Percentiles rank a stretch among this genome's conserved stretches.
Evolutionary conservation across 2,888 invertebrate genomes (phyloP).

Genomic region (Dichetophora obliterata): DNA sequence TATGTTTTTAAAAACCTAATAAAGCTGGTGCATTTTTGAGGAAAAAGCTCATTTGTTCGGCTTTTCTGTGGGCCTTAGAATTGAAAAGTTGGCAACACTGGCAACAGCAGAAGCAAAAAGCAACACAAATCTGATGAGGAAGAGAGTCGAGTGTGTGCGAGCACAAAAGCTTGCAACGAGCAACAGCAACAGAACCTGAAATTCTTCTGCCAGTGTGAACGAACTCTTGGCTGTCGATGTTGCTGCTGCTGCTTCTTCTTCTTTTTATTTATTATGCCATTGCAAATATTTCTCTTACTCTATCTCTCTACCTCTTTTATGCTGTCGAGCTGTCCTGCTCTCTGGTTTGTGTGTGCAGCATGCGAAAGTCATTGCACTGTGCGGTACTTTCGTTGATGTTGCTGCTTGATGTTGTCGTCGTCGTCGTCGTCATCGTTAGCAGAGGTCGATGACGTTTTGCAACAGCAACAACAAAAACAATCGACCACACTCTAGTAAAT

Average conservation of each 20-base stretch:
- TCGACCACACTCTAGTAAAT: conserved; percentile 2
- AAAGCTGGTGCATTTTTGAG: too few species aligned
- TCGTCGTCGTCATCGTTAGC: conserved; percentile 45
- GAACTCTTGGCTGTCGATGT: conserved; percentile 17
- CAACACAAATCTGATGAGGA: conserved; percentile 21
- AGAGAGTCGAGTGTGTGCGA: neutral
- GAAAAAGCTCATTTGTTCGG: too few species aligned
- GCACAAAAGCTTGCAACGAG: conserved; percentile 3
- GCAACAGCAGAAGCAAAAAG: conserved; percentile 22
- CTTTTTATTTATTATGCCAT: conserved; percentile 20
- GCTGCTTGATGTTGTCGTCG: conserved; percentile 42
- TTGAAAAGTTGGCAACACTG: too few species aligned
- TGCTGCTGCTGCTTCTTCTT: conserved; percentile 13
- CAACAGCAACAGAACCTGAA: conserved; percentile 32
- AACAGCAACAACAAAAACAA: neutral
- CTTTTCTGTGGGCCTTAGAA: too few species aligned
- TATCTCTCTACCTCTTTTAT: conserved; percentile 14
- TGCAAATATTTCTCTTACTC: conserved; percentile 8
- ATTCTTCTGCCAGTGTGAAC: conserved; percentile 27
- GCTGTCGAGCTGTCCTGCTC: conserved; percentile 9
- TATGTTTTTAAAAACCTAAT: too few species aligned
- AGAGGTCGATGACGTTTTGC: conserved; percentile 37
- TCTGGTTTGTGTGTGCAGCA: conserved; percentile 44
- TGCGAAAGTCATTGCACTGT: conserved; percentile 54
- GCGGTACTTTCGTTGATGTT: conserved; percentile 54